These are phyloP conservation scores for Liolophura sinensis DNA, from an alignment of 1,140 invertebrate species.

Conservation along the genomic window DNA sequence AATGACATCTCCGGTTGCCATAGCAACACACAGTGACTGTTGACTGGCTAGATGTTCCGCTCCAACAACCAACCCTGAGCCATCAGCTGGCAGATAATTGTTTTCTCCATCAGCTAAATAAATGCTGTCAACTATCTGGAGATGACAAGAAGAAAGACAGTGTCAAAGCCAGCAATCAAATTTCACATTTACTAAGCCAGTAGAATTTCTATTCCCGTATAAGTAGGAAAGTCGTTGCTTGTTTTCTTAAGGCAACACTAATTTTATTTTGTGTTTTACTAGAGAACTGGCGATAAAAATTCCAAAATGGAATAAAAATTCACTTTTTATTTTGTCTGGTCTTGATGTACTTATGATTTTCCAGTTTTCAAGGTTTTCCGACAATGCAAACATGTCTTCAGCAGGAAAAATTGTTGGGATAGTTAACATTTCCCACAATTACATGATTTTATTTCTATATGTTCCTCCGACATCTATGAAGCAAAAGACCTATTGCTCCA, in stretches of 20 bases:
- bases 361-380: too few relatives aligned
- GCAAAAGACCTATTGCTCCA: too few relatives aligned
- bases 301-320: not conserved
- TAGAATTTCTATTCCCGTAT: not conserved
- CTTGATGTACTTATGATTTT: too few relatives aligned
- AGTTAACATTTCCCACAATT: too few relatives aligned
- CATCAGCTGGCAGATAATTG: slow-evolving; percentile 24
- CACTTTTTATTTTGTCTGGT: too few relatives aligned
- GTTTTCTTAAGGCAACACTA: not conserved
- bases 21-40: slow-evolving; percentile 43
- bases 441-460: too few relatives aligned
- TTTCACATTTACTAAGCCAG: slow-evolving; percentile 1
- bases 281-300: not conserved
- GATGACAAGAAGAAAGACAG: not conserved
- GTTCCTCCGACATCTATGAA: too few relatives aligned
- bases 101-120: slow-evolving; percentile 18
- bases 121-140: slow-evolving; percentile 19
- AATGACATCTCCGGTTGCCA: slow-evolving; percentile 36
- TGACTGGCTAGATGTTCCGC: slow-evolving; percentile 46
- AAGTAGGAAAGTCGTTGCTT: not conserved
- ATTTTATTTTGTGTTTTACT: not conserved
- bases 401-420: too few relatives aligned
- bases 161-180: not conserved
- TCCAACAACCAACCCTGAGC: slow-evolving; percentile 31
- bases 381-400: too few relatives aligned